Evolutionary conservation across 2,113 vertebrate genomes (phyloP).

Genomic region (Anser cygnoides): DNA sequence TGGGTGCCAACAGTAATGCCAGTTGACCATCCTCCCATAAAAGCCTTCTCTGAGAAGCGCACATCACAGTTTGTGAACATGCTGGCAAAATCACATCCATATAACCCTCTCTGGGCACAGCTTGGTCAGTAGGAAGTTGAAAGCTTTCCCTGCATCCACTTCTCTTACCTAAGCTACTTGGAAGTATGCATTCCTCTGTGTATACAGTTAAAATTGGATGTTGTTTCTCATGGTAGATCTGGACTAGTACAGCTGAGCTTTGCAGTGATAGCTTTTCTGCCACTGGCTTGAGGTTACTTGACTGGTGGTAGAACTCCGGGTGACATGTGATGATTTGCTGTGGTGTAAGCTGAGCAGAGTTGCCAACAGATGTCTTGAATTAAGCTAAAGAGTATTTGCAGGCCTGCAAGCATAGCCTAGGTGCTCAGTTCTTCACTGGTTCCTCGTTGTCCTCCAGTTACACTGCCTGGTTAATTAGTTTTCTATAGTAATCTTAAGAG

Average conservation of each 20-base stretch:
- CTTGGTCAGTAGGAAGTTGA: slow-evolving; percentile 78
- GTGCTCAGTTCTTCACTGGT: not conserved
- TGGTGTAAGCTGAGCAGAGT: not conserved
- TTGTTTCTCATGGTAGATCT: not conserved
- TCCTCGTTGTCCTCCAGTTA: not conserved
- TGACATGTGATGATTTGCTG: not conserved
- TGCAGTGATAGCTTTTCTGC: not conserved
- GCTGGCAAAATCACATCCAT: slow-evolving; percentile 87
- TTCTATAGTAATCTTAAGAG: not conserved
- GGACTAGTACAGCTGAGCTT: not conserved
- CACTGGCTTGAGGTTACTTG: not conserved
- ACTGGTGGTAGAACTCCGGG: not conserved
- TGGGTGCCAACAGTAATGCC: slow-evolving; percentile 93
- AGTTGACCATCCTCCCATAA: slow-evolving; percentile 83
- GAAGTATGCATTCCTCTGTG: not conserved
- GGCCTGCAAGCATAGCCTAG: not conserved
- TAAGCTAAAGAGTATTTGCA: not conserved
- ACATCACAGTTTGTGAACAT: slow-evolving; percentile 83
- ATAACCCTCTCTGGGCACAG: slow-evolving; percentile 91
- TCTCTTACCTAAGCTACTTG: not conserved
- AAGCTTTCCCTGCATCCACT: not conserved
- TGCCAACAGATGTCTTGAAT: not conserved
- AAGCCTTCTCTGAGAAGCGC: slow-evolving; percentile 83
- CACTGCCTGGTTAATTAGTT: not conserved
- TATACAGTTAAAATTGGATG: not conserved